phyloP scores from a whole-genome alignment of 2,888 invertebrate genomes.

The Epirrhoe tristata region DNA sequence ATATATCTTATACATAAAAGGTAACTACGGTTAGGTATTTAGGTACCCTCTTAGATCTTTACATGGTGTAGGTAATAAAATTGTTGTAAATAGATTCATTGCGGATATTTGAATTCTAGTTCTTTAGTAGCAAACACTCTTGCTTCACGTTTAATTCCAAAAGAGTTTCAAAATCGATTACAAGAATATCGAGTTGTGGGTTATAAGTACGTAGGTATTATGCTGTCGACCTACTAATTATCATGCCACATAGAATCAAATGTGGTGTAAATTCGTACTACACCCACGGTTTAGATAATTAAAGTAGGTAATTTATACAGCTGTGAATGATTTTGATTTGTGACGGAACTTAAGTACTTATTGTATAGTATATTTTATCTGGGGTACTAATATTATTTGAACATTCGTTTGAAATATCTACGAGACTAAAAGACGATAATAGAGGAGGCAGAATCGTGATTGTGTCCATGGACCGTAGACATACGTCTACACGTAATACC shows the following conservation, averaged over 20 bases:
- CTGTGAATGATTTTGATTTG: conserved; percentile 12
- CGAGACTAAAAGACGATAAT: too few species aligned
- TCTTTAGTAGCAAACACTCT: conserved; percentile 4
- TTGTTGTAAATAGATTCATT: not conserved
- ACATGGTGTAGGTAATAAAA: not conserved
- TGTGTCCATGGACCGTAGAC: too few species aligned
- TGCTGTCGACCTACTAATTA: conserved; percentile 31
- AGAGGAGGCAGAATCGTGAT: too few species aligned
- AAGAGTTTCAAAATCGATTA: conserved; percentile 36
- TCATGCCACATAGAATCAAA: conserved; percentile 21
- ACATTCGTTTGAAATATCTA: too few species aligned
- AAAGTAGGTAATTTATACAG: conserved; percentile 23
- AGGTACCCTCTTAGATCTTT: too few species aligned
- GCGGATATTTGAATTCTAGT: conserved; percentile 1
- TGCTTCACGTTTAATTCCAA: conserved; percentile 27
- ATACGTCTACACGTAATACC: too few species aligned
- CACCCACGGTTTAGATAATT: conserved; percentile 31
- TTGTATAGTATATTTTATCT: too few species aligned
- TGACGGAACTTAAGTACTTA: conserved; percentile 2
- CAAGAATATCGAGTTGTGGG: conserved; percentile 28
- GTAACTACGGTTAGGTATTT: too few species aligned
- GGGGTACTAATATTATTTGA: too few species aligned
- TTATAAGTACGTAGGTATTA: conserved; percentile 22
- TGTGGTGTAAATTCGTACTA: conserved; percentile 31
- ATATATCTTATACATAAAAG: too few species aligned